Percentiles rank a stretch among this genome's conserved stretches.
These are phyloP conservation scores for Corticium candelabrum DNA, from an alignment of 37 sponge, comb jelly and placozoan genomes.

Conservation along the genomic window DNA sequence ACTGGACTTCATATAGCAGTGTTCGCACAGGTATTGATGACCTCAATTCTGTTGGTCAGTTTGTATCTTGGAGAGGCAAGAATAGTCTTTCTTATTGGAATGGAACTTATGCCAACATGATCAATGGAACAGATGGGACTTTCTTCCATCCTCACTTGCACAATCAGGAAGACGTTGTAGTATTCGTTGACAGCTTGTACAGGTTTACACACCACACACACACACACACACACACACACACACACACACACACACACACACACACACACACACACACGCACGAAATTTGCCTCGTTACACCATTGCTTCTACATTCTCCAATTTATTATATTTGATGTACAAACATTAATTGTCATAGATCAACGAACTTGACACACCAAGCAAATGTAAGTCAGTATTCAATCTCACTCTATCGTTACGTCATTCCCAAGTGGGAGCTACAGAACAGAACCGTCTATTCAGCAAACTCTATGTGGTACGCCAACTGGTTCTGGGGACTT, in stretches of 20 bases:
- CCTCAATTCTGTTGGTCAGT: background rate
- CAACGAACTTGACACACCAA: background rate
- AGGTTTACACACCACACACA: too few species aligned
- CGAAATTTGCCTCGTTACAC: too few species aligned
- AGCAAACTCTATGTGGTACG: background rate
- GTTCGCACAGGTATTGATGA: background rate
- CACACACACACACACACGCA: too few species aligned
- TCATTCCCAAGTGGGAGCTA: background rate
- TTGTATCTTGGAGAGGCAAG: background rate
- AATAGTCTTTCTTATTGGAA: background rate
- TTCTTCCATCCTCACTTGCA: background rate
- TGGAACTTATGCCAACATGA: background rate
- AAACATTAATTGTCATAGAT: background rate
- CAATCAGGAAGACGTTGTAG: background rate
- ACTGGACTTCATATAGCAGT: background rate
- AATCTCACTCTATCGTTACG: background rate
- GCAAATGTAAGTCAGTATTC: background rate
- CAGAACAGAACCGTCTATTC: background rate
- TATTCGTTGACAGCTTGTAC: background rate
- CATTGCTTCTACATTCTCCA: background rate
- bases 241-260: too few species aligned
- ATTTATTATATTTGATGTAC: background rate
- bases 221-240: too few species aligned
- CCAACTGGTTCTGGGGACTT: background rate
- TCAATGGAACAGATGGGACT: background rate